Conservation (phyloP, 2,113 vertebrate species). For the Hippocampus zosterae region DNA sequence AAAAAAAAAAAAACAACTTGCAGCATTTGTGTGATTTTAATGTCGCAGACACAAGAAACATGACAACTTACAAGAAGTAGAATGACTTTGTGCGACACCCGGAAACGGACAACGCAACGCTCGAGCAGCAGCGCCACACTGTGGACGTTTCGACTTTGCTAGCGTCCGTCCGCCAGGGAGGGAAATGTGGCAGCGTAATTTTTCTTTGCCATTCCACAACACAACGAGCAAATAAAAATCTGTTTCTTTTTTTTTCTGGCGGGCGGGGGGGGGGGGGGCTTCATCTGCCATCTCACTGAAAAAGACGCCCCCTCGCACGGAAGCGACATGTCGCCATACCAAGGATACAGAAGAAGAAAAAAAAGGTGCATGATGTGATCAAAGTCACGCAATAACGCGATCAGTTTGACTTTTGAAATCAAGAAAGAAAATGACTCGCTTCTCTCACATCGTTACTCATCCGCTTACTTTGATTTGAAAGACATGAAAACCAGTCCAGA, state of each 20-base stretch:
- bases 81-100: not conserved
- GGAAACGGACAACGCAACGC: not conserved
- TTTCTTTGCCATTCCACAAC: not conserved
- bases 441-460: too few relatives aligned
- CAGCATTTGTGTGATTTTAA: not conserved
- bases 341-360: too few relatives aligned
- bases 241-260: too few relatives aligned
- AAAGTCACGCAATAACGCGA: too few relatives aligned
- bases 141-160: not conserved
- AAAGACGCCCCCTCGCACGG: not conserved
- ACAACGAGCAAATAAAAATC: not conserved
- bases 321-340: too few relatives aligned
- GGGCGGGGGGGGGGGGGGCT: too few relatives aligned
- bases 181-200: not conserved
- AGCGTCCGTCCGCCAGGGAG: not conserved
- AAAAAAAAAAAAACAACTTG: not conserved
- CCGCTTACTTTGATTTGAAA: too few relatives aligned
- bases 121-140: not conserved
- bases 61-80: not conserved
- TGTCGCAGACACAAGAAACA: constrained; percentile 1
- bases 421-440: too few relatives aligned
- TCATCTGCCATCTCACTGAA: not conserved
- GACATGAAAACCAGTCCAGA: too few relatives aligned
- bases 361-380: too few relatives aligned
- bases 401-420: too few relatives aligned